These are phyloP conservation scores for Agapornis roseicollis DNA, from an alignment of 2,113 vertebrate species.

Conservation along the genomic window DNA sequence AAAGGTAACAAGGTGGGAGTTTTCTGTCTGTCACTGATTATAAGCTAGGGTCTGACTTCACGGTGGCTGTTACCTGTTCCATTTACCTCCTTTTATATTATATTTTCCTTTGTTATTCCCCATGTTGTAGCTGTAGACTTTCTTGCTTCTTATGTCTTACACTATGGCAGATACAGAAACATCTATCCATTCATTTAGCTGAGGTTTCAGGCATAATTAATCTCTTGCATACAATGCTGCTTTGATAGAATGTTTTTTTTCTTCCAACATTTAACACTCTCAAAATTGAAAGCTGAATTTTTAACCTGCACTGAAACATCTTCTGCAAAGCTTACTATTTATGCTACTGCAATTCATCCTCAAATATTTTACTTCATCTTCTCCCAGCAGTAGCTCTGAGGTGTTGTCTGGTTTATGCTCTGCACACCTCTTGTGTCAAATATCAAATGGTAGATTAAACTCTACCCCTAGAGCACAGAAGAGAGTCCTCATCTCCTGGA, in stretches of 20 bases:
- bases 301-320: background rate
- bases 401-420: background rate
- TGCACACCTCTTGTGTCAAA: background rate
- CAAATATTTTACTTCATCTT: background rate
- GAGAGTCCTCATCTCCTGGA: background rate
- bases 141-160: background rate
- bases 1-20: background rate
- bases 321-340: background rate
- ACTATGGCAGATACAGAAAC: background rate
- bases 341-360: background rate
- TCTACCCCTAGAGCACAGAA: fast-evolving
- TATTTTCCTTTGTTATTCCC: background rate
- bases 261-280: background rate
- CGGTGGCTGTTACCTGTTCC: background rate
- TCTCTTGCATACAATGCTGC: background rate
- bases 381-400: background rate
- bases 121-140: background rate
- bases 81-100: background rate
- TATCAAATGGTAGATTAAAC: background rate
- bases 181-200: background rate
- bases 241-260: background rate
- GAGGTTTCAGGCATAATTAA: background rate
- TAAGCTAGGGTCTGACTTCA: background rate
- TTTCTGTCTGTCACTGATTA: background rate
- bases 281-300: background rate